These are phyloP conservation scores for Loriculus beryllinus DNA, from an alignment of 2,797 vertebrate genomes.

Conservation along the genomic window DNA sequence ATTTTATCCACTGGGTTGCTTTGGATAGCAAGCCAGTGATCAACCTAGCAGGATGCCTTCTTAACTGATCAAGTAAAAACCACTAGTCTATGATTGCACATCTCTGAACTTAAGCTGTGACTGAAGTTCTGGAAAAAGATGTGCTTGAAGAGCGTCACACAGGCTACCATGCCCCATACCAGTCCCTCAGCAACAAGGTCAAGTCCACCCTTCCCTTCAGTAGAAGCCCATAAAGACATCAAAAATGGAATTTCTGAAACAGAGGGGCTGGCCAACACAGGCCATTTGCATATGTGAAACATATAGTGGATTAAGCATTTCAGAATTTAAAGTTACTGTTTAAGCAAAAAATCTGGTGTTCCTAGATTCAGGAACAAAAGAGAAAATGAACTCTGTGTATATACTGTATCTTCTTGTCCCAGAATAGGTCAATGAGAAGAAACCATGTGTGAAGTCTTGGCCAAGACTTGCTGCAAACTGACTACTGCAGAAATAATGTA, in stretches of 20 bases:
- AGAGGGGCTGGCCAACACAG: not conserved
- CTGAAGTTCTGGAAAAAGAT: not conserved
- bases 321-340: not conserved
- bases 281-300: not conserved
- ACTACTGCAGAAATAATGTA: not conserved
- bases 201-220: not conserved
- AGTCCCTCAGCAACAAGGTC: not conserved
- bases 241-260: not conserved
- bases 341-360: not conserved
- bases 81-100: not conserved
- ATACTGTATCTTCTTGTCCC: not conserved
- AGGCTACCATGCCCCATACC: rapidly evolving
- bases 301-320: not conserved
- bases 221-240: not conserved
- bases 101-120: not conserved
- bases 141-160: not conserved
- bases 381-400: not conserved
- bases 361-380: not conserved
- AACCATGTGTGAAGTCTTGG: not conserved
- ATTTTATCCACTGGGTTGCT: not conserved
- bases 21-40: not conserved
- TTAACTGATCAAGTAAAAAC: not conserved
- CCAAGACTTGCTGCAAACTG: not conserved
- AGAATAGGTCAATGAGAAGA: not conserved
- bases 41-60: not conserved